Conservation (phyloP, 2,888 invertebrate genomes). For the Rhodophaea formosa region DNA sequence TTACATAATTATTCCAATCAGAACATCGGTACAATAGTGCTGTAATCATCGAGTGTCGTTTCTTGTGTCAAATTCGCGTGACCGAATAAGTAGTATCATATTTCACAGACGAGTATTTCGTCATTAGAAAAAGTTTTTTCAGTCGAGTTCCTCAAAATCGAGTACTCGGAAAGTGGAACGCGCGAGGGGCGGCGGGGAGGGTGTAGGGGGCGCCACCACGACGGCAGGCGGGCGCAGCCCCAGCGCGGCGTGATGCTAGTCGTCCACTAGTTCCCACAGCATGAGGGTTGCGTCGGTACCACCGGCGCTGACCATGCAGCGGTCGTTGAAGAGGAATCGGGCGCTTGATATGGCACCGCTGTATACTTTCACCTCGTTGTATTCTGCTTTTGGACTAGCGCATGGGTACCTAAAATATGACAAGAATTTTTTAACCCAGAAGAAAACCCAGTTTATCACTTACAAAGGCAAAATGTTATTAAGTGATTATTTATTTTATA, state of each 20-base stretch:
- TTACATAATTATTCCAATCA: neutral
- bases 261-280: slow-evolving; percentile 94
- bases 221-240: slow-evolving; percentile 60
- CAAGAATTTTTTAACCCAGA: no score
- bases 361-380: slow-evolving; percentile 93
- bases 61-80: slow-evolving; percentile 8
- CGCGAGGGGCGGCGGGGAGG: slow-evolving; percentile 62
- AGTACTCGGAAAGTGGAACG: slow-evolving; percentile 63
- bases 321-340: slow-evolving; percentile 92
- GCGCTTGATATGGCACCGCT: slow-evolving; percentile 90
- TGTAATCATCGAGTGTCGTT: neutral
- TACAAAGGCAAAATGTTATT: no score
- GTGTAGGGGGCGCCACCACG: slow-evolving; percentile 65
- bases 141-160: slow-evolving; percentile 69
- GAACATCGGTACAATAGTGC: slow-evolving; percentile 12
- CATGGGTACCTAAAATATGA: slow-evolving; percentile 87
- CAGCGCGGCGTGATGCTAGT: slow-evolving; percentile 79
- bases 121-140: slow-evolving; percentile 32
- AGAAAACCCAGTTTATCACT: neutral
- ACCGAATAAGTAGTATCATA: slow-evolving; percentile 4
- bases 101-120: slow-evolving; percentile 6
- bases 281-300: slow-evolving; percentile 94
- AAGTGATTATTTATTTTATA: no score
- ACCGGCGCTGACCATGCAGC: slow-evolving; percentile 91
- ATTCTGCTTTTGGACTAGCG: slow-evolving; percentile 91